Percentiles rank a stretch among this genome's conserved stretches.
These are phyloP conservation scores for Diplazon laetatorius DNA, from an alignment of 2,888 invertebrate species.

Conservation along the genomic window DNA sequence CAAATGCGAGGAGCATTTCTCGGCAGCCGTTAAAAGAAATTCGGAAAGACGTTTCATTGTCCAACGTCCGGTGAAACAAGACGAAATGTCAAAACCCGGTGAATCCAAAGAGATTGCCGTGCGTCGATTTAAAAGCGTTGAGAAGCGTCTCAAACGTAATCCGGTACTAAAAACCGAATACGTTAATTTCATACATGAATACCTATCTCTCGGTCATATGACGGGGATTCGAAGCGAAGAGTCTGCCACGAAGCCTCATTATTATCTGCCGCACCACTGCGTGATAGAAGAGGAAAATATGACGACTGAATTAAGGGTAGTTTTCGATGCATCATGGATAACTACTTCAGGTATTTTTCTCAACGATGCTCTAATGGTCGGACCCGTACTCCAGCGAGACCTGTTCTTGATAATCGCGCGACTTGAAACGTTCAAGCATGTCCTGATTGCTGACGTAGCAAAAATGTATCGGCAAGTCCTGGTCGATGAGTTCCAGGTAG, in stretches of 20 bases:
- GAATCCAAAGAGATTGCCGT: slow-evolving; percentile 19
- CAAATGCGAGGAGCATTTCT: slow-evolving; percentile 44
- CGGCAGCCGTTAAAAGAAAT: slow-evolving; percentile 2
- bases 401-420: slow-evolving; percentile 15
- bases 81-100: slow-evolving; percentile 4
- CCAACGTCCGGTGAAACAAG: slow-evolving; percentile 14
- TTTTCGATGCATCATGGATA: background rate
- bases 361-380: slow-evolving; percentile 17
- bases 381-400: slow-evolving; percentile 16
- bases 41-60: slow-evolving; percentile 25
- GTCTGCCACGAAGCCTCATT: background rate
- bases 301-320: background rate
- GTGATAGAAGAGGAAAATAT: slow-evolving; percentile 1
- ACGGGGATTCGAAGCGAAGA: background rate
- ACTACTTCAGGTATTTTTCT: slow-evolving; percentile 35
- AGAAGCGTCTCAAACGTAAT: slow-evolving; percentile 5
- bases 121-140: slow-evolving; percentile 17
- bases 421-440: slow-evolving; percentile 17
- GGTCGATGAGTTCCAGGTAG: slow-evolving; percentile 53
- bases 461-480: slow-evolving; percentile 71
- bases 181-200: slow-evolving; percentile 36
- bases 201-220: slow-evolving; percentile 37
- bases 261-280: slow-evolving; percentile 19
- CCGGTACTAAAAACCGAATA: slow-evolving; percentile 30
- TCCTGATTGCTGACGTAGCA: slow-evolving; percentile 66